Evolutionary conservation across 2,797 vertebrate species (phyloP), one percentile per base, ranked within the genome.

Genomic region (Diceros bicornis): DNA sequence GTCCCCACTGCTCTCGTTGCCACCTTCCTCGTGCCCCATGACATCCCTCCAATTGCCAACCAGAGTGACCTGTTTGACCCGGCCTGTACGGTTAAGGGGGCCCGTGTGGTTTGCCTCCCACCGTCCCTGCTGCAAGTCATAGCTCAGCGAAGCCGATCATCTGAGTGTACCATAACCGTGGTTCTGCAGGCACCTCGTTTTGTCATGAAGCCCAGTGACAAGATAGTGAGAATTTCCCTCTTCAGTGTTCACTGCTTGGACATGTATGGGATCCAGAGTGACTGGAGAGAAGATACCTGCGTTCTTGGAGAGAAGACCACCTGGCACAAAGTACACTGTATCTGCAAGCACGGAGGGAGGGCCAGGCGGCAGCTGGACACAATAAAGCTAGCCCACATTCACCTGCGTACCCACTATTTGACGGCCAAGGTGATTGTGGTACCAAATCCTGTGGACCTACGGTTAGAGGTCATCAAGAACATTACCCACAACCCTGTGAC

Each of bases 231-330:
- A 18, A 47, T 99, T n/a, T 59, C 92, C 0, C 0, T 99, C 71
- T 99, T 99, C 71, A 98, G 91, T 6, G 97, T 94, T 1, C n/a
- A 23, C 9, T 99, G 99, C 74, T 61, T 99, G n/a, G 96, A 98
- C 92, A 97, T 99, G 97, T 77, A 97, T 1, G 97, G 97, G 2
- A 0, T 85, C 86, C 81, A 55, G 94, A 95, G 82, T 0, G 66
- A 84, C 0, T 99, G 99, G 99, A 97, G 52, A 32, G 91, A 96
- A 82, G 95, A 94, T 0, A 21, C 0, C 0, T 99, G 99, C 4
- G 25, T 0, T 0, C 61, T 98, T 0, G 98, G 99, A 2, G 71
- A 98, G 52, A 29, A 92, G 89, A 99, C 98, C 0, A 20, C 96
- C 29, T 98, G 98, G 98, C 4, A 92, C 84, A 96, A 9, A 25